Conservation (phyloP, 2,113 vertebrate species). For the Otus sunia region DNA sequence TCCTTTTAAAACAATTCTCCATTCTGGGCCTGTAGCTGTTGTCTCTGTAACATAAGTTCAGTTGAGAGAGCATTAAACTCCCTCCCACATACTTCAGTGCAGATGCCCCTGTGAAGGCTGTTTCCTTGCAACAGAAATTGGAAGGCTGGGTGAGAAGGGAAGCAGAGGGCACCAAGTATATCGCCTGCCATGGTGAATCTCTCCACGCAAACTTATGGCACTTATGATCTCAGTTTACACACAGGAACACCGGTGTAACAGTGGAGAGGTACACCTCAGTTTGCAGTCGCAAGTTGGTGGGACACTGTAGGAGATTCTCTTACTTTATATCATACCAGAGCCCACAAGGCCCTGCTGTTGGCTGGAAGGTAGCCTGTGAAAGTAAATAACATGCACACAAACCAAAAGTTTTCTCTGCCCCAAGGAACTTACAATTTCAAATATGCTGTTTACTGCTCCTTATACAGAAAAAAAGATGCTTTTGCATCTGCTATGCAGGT, state of each 20-base stretch:
- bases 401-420: not conserved
- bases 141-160: not conserved
- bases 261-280: not conserved
- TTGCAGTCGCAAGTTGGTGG: not conserved
- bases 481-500: not conserved
- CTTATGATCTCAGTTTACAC: not conserved
- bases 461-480: not conserved
- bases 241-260: not conserved
- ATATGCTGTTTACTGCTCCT: not conserved
- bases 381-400: not conserved
- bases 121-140: not conserved
- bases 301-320: not conserved
- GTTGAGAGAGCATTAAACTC: not conserved
- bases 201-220: not conserved
- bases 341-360: not conserved
- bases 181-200: not conserved
- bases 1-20: not conserved
- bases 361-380: not conserved
- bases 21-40: not conserved
- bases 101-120: not conserved
- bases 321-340: not conserved
- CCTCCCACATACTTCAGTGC: fast-evolving
- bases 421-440: not conserved
- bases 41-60: not conserved
- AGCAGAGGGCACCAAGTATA: not conserved